Base-by-base conservation (phyloP, 2,113 vertebrate genomes). In the Columba livia region DNA sequence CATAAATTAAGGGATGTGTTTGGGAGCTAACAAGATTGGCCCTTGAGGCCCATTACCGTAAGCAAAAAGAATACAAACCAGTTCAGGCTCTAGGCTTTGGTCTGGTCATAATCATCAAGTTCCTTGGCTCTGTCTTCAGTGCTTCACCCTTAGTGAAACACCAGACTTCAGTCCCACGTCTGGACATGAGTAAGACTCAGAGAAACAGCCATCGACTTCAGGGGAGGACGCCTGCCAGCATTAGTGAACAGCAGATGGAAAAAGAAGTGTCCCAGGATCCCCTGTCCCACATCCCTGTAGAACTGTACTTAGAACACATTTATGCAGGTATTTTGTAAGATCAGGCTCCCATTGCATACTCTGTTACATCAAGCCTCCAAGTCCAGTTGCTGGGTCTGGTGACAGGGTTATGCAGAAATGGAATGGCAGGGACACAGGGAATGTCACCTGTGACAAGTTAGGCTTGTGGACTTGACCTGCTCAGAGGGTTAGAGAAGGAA, bases 41-140 rank as follows among this genome's bases (percentile, higher is more conserved):
- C 29, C 69, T 15, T 1, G 2, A 56, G 65, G 61, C 56, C 0
- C 0, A 18, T 9, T 10, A 0, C 34, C 11, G 5, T 13, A 38
- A 44, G 50, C 12, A 70, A 32, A 47, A 84, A 31, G 23, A 42
- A 32, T 31, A 66, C 7, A 80, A 78, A 87, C 31, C 56, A 40
- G 44, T 44, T 51, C 32, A 77, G 50, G 13, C 60, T 79, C 0
- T 0, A 60, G 24, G 60, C 40, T 89, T 83, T 40, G 9, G 11
- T 42, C 50, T 73, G 72, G 7, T 23, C 34, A 8, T 7, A 25
- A 53, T 8, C 20, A 20, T 0, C 5, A 15, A n/a, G n/a, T 18
- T 64, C n/a, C 32, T 71, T 18, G 42, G 24, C 32, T 48, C 36
- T 24, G 47, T 38, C 44, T 29, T 42, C 9, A 7, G 18, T 1